A percentile compares a stretch with the other conserved stretches of the same genome.
Evolutionary conservation across 2,888 invertebrate species (phyloP).

Genomic region (Cataglyphis rosenhaueri): DNA sequence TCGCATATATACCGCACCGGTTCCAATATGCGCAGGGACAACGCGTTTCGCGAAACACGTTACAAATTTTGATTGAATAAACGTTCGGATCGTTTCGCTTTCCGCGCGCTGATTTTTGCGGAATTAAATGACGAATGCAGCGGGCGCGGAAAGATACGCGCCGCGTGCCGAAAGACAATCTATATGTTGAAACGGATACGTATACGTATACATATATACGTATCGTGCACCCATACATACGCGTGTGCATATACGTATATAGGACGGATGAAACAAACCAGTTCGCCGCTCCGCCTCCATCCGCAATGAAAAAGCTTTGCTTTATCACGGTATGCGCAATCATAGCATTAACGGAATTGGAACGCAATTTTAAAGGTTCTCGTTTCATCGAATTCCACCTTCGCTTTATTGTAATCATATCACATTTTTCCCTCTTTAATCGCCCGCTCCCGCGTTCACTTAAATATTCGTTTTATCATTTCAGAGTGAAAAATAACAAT

Average conservation of each 20-base stretch:
- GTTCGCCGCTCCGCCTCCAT: conserved; percentile 10
- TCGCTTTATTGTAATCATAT: neutral
- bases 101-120: conserved; percentile 59
- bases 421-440: neutral
- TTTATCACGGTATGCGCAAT: conserved; percentile 22
- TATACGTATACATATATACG: neutral
- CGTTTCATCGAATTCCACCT: neutral
- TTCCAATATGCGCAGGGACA: conserved; percentile 50
- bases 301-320: conserved; percentile 4
- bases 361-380: neutral
- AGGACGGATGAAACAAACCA: conserved; percentile 37
- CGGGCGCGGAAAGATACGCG: conserved; percentile 40
- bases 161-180: conserved; percentile 41
- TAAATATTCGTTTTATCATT: neutral
- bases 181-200: conserved; percentile 14
- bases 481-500: neutral
- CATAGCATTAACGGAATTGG: conserved; percentile 2
- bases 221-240: neutral
- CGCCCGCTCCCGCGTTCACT: neutral
- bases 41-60: conserved; percentile 51
- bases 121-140: conserved; percentile 57
- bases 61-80: conserved; percentile 71
- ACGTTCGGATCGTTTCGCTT: conserved; percentile 58
- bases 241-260: neutral
- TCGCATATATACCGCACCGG: conserved; percentile 26